Base-by-base conservation (phyloP, 2,888 invertebrate species). In the Eudemis profundana region DNA sequence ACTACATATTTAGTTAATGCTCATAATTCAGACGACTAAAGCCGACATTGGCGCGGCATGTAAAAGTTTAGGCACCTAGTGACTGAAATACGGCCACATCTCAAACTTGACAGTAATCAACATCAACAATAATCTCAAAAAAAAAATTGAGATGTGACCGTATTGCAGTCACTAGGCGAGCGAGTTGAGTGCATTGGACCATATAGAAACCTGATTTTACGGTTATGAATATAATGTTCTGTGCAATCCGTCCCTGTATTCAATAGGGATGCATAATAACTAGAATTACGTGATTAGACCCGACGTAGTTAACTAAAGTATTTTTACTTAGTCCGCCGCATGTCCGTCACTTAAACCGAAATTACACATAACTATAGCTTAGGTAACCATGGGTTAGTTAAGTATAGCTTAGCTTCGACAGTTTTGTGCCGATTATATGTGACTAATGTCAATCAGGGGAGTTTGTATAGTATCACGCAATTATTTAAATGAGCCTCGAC, bases 211-310 rank as follows among this genome's bases (percentile, higher is more conserved):
- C 7, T 4, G 10, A 2, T 8, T 33, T 33, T 8, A 10, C 12
- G 33, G 10, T 33, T 38, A n/a, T n/a, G n/a, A n/a, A n/a, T 21
- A 14, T 7, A 23, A 36, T 17, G 40, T 14, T 21, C 38, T 38
- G 40, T 73, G 51, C 15, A 84, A 67, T 84, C 33, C 84, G 67
- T 38, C 61, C 69, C 86, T 83, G 87, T 76, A 68, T 82, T 83
- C 82, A 85, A 84, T 87, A 81, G 76, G 75, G 77, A 71, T 69
- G 72, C 77, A 77, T 86, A 86, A 87, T 86, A 80, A 87, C 84
- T 81, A 74, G 80, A 76, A 87, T 89, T 87, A 88, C 79, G 75
- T 84, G 79, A 85, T 87, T 85, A 86, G 80, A 77, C 69, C 75
- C 70, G 74, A 70, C 67, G 75, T 71, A 74, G 80, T 72, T 72